A percentile compares a stretch with the other conserved stretches of the same genome.
Conservation (phyloP, 2,888 invertebrate species). For the Megamerina dolium region DNA sequence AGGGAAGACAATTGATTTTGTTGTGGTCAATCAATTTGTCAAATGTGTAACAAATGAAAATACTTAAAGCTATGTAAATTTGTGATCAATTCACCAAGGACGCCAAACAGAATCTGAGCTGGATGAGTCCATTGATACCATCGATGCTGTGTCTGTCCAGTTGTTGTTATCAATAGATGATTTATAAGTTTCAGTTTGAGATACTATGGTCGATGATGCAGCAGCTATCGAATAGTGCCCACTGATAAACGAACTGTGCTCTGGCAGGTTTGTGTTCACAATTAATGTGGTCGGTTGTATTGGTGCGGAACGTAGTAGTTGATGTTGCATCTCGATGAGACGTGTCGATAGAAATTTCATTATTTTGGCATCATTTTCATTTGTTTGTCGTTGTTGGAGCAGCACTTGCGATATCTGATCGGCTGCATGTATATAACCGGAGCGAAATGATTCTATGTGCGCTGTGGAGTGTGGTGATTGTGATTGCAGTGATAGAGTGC, state of each 20-base stretch:
- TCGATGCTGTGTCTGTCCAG: slow-evolving; percentile 32
- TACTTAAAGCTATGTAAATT: too few species aligned
- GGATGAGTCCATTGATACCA: slow-evolving; percentile 35
- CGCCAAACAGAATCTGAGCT: slow-evolving; percentile 38
- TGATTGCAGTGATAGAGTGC: slow-evolving; percentile 59
- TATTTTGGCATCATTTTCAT: slow-evolving; percentile 55
- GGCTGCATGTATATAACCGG: slow-evolving; percentile 84
- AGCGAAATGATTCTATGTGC: slow-evolving; percentile 77
- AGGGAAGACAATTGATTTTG: slow-evolving; percentile 37
- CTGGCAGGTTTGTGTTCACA: slow-evolving; percentile 26
- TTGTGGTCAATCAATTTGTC: slow-evolving; percentile 16
- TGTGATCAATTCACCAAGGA: slow-evolving; percentile 29
- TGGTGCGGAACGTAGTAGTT: slow-evolving; percentile 28
- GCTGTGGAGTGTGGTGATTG: slow-evolving; percentile 52
- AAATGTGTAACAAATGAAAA: too few species aligned
- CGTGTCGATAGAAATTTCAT: slow-evolving; percentile 86
- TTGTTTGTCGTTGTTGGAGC: slow-evolving; percentile 63
- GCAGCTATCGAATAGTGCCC: background rate
- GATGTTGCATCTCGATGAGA: slow-evolving; percentile 55
- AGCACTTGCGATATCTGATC: slow-evolving; percentile 82
- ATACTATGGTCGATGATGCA: slow-evolving; percentile 6
- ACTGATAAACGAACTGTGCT: background rate
- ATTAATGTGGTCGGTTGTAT: slow-evolving; percentile 15
- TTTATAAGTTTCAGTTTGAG: slow-evolving; percentile 33
- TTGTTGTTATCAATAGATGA: slow-evolving; percentile 33